Percentiles rank a stretch among this genome's conserved stretches.
Evolutionary conservation across 2,797 vertebrate genomes (phyloP).

Genomic region (Pipistrellus pipistrellus): DNA sequence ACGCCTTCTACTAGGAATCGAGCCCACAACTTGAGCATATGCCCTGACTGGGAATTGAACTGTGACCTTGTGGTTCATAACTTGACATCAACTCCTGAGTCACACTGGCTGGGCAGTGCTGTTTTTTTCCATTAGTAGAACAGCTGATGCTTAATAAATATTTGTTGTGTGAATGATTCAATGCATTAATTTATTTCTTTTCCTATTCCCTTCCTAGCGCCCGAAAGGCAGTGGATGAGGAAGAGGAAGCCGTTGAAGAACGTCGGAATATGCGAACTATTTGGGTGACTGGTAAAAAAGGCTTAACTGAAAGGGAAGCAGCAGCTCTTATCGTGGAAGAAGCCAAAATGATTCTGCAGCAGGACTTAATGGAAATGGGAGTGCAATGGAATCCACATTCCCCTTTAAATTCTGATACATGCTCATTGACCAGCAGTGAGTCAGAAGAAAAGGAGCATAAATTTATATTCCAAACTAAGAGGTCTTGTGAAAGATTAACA

Average conservation of each 20-base stretch:
- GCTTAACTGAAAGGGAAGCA: conserved; percentile 94
- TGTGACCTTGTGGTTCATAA: too few relatives aligned
- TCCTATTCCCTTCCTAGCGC: conserved; percentile 75
- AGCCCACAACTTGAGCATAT: too few relatives aligned
- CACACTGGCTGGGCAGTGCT: neutral
- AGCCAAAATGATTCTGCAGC: conserved; percentile 93
- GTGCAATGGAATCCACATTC: conserved; percentile 93
- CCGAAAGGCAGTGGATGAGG: conserved; percentile 95
- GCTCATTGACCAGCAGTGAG: conserved; percentile 68
- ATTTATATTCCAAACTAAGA: conserved; percentile 54
- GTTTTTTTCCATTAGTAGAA: conserved; percentile 3
- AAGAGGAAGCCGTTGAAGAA: conserved; percentile 94
- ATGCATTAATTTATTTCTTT: conserved; percentile 15
- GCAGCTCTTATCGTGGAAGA: conserved; percentile 94
- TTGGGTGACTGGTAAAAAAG: conserved; percentile 94
- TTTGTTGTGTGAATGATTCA: neutral
- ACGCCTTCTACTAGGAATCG: too few relatives aligned
- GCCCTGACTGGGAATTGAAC: too few relatives aligned
- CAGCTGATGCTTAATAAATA: conserved; percentile 1
- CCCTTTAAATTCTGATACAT: conserved; percentile 71
- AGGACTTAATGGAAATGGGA: conserved; percentile 95
- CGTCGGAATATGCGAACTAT: conserved; percentile 92
- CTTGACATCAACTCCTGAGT: too few relatives aligned
- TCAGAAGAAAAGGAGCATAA: conserved; percentile 81
- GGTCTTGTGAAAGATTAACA: conserved; percentile 65